phyloP scores from a whole-genome alignment of 2,888 invertebrate genomes.

The Drosophila meridionalis region DNA sequence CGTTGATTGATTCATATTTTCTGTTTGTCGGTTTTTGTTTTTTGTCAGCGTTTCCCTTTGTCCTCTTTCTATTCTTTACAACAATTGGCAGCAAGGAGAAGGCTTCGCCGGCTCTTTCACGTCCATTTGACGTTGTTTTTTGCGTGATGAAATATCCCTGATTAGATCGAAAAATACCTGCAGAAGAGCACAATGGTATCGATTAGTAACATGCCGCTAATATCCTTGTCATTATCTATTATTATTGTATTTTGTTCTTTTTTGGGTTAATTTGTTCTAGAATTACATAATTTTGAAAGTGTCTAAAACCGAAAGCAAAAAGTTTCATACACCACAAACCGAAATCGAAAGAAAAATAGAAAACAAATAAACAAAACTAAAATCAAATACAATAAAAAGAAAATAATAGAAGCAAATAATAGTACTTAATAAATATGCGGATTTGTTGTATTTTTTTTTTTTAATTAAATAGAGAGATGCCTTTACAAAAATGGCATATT shows the following conservation, averaged over 20 bases:
- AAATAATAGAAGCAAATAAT: not conserved
- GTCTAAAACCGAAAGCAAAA: constrained; percentile 51
- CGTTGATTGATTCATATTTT: not conserved
- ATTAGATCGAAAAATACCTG: constrained; percentile 86
- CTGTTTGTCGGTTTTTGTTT: not conserved
- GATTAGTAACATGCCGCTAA: constrained; percentile 3
- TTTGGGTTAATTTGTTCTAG: constrained; percentile 37
- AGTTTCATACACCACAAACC: constrained; percentile 50
- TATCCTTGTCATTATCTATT: not conserved
- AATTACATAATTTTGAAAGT: constrained; percentile 54
- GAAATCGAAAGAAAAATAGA: not conserved
- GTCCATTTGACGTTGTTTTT: constrained; percentile 85
- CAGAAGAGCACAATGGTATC: not conserved
- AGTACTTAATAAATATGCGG: not conserved
- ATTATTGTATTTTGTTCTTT: not conserved
- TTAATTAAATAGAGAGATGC: not conserved
- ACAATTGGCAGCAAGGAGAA: constrained; percentile 85
- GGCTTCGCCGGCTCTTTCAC: constrained; percentile 85
- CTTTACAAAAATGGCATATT: not conserved
- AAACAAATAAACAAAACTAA: not conserved
- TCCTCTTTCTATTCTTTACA: constrained; percentile 69
- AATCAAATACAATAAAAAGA: constrained; percentile 14
- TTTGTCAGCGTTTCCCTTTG: not conserved
- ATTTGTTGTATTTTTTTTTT: not conserved
- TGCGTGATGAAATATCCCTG: constrained; percentile 85